Percentiles rank a stretch among this genome's conserved stretches.
Evolutionary conservation across 2,797 vertebrate genomes (phyloP).

Genomic region (Schizothorax lantsangensis): DNA sequence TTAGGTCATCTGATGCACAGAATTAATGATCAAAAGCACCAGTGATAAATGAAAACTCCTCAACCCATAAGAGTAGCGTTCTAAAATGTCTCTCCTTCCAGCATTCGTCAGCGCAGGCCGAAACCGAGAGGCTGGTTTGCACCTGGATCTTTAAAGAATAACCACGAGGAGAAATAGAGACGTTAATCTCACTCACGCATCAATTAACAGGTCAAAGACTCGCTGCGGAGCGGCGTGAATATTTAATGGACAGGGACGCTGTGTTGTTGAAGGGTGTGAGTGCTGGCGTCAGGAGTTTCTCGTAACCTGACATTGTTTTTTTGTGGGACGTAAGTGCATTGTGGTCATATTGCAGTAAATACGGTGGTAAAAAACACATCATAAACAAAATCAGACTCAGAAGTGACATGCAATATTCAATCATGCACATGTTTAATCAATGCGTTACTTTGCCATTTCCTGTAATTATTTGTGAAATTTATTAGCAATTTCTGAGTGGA

Average conservation of each 20-base stretch:
- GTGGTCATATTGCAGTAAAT: neutral
- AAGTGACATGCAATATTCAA: neutral
- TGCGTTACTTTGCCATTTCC: too few species aligned
- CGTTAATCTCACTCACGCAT: constrained; percentile 33
- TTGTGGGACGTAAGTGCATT: neutral
- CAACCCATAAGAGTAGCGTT: neutral
- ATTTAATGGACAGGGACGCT: neutral
- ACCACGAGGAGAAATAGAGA: constrained; percentile 19
- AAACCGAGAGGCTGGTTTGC: constrained; percentile 4
- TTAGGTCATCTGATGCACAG: neutral
- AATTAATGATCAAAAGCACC: neutral
- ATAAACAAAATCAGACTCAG: neutral
- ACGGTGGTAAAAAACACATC: neutral
- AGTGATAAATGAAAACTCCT: neutral
- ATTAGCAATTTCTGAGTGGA: neutral
- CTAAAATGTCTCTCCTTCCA: neutral
- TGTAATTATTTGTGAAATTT: too few species aligned
- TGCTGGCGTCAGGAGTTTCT: neutral
- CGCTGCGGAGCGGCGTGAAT: constrained; percentile 15
- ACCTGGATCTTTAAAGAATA: constrained; percentile 32
- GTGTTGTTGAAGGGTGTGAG: constrained; percentile 2
- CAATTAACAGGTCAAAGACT: constrained; percentile 30
- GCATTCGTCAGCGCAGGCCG: neutral
- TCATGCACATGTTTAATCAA: neutral
- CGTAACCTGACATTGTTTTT: neutral